Base-by-base conservation (phyloP, 2,113 vertebrate species). In the Campylomormyrus tamandua region DNA sequence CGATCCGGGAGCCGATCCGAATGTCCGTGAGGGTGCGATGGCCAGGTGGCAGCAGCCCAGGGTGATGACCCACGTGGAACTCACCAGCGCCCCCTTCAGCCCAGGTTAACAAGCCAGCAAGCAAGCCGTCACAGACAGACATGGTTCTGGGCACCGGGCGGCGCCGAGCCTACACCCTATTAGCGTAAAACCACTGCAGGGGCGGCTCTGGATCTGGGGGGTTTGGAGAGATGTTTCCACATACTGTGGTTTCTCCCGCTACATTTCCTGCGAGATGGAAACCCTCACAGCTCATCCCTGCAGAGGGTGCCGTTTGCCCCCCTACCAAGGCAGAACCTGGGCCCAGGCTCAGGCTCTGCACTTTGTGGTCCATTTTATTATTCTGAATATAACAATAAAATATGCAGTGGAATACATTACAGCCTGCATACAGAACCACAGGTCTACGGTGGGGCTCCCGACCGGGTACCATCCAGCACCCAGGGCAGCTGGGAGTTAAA, bases 1-100 rank as follows among this genome's bases (percentile, higher is more conserved):
- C 92, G 90, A 90, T 92, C 86, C 93, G 92, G 93, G 93, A 92
- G 93, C 94, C 92, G 90, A 90, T 92, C 86, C 93, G 3, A 42
- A 42, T 42, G 39, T 42, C 39, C 39, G 39, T 42, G 39, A 42
- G 39, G 39, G 39, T 3, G 39, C 39, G 39, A 39, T 3, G 39
- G 3, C 39, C 39, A 39, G 39, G 39, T 39, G 39, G 39, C 39
- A 39, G 39, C 39, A 0, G 39, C 39, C 39, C 39, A 39, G 39
- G 39, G 39, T 39, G 39, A 50, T 31, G 10, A 31, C 62, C n/a
- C n/a, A 11, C 1, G 10, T 13, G 62, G 62, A 70, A 27, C 58
- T 66, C n/a, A n/a, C n/a, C n/a, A 10, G 58, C 0, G 24, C n/a
- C 58, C 58, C n/a, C 70, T 17, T 77, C 70, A 77, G 70, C 31